Conservation (phyloP, 2,888 invertebrate genomes). For the Pimpla rufipes region DNA sequence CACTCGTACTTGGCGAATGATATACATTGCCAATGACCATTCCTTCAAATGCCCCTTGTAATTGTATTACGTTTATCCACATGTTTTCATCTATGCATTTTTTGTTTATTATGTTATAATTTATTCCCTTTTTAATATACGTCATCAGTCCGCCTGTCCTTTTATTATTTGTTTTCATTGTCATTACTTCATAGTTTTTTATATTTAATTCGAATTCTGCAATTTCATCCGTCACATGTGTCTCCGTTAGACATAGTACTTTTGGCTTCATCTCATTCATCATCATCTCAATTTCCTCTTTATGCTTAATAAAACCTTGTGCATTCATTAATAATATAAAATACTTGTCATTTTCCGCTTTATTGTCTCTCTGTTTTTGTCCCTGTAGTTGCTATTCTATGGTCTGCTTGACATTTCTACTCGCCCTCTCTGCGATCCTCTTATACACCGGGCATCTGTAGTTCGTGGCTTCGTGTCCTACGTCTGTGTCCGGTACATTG, state of each 20-base stretch:
- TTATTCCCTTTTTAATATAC: constrained; percentile 8
- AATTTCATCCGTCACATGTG: not conserved
- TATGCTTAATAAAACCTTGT: constrained; percentile 55
- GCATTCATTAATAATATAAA: constrained; percentile 53
- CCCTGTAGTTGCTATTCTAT: constrained; percentile 48
- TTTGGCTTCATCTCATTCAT: constrained; percentile 28
- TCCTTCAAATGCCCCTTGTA: not conserved
- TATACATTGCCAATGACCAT: constrained; percentile 46
- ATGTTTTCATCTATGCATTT: constrained; percentile 20
- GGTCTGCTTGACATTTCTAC: constrained; percentile 40
- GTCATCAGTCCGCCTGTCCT: constrained; percentile 39
- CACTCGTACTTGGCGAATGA: constrained; percentile 42
- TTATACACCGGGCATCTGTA: no score
- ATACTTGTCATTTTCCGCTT: not conserved
- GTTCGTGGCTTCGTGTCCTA: constrained; percentile 45
- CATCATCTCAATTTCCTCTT: constrained; percentile 52
- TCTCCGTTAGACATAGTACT: constrained; percentile 33
- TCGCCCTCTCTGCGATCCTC: constrained; percentile 29
- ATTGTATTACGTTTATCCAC: constrained; percentile 41
- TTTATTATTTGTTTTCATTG: constrained; percentile 3
- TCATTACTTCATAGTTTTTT: constrained; percentile 10
- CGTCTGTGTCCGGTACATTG: constrained; percentile 34
- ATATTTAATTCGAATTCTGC: not conserved
- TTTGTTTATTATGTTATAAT: not conserved
- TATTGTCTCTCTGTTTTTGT: not conserved